Conservation (phyloP, 1,140 invertebrate genomes). For the Magallana angulata region DNA sequence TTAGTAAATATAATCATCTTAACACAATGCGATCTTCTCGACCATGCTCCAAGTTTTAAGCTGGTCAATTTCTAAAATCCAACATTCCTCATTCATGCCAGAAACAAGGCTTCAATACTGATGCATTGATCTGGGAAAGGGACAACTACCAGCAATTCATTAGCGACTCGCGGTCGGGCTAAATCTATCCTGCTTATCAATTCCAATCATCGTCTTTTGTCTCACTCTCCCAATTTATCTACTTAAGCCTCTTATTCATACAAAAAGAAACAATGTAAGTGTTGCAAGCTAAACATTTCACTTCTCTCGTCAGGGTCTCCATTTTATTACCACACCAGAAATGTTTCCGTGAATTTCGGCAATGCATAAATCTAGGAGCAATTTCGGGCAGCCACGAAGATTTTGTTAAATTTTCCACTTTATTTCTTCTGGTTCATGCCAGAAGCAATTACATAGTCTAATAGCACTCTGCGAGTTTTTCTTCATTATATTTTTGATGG, state of each 20-base stretch:
- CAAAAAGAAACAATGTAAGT: neutral
- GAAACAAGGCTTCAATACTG: neutral
- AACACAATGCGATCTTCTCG: too few relatives aligned
- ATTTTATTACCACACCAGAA: neutral
- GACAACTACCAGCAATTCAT: neutral
- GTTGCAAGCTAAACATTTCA: neutral
- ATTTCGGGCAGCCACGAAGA: neutral
- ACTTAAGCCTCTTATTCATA: slow-evolving; percentile 13
- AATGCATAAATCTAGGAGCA: neutral
- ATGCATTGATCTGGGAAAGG: neutral
- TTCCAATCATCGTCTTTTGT: slow-evolving; percentile 29
- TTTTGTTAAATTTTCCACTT: neutral
- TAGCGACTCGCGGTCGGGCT: neutral
- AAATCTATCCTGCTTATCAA: slow-evolving; percentile 8
- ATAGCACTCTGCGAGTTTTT: neutral
- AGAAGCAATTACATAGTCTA: slow-evolving; percentile 19
- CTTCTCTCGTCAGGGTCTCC: neutral
- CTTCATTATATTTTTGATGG: neutral
- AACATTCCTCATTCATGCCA: neutral
- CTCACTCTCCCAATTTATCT: slow-evolving; percentile 14
- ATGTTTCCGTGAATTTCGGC: neutral
- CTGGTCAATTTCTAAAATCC: neutral
- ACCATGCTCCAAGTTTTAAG: neutral
- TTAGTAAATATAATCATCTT: too few relatives aligned
- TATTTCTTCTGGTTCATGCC: slow-evolving; percentile 20